phyloP scores from a whole-genome alignment of 2,113 vertebrate species.

The Hemichromis elongatus region DNA sequence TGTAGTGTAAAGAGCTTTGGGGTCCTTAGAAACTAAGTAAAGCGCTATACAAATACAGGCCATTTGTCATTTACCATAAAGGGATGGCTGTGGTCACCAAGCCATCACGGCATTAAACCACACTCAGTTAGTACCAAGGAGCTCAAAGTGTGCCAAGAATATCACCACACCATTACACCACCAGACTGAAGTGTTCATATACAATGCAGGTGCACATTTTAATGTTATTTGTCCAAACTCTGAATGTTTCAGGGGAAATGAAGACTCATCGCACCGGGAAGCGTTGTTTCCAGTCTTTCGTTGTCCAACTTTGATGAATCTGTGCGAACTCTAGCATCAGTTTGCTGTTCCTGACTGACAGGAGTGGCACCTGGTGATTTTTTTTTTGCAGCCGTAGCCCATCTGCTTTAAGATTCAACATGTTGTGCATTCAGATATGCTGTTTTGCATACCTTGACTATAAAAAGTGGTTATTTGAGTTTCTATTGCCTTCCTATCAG shows the following conservation, averaged over 20 bases:
- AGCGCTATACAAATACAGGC: too few species aligned
- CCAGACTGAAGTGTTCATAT: too few species aligned
- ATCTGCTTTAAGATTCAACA: rapidly evolving
- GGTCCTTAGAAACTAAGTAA: too few species aligned
- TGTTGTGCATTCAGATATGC: not conserved
- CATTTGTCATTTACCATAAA: too few species aligned
- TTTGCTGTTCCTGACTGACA: not conserved
- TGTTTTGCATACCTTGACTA: not conserved
- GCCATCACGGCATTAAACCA: not conserved
- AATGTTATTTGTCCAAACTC: not conserved
- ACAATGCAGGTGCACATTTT: not conserved
- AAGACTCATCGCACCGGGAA: too few species aligned
- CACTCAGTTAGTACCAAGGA: not conserved
- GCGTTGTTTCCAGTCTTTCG: not conserved
- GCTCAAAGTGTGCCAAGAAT: not conserved
- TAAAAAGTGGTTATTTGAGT: not conserved
- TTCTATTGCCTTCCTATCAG: not conserved
- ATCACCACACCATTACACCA: too few species aligned
- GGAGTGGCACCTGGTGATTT: not conserved
- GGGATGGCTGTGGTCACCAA: not conserved
- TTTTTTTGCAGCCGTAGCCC: not conserved
- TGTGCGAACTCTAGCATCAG: not conserved
- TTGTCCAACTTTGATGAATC: not conserved
- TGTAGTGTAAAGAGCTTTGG: too few species aligned
- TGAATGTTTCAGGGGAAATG: not conserved